phyloP scores from a whole-genome alignment of 2,888 invertebrate species.

The Agrochola lota region DNA sequence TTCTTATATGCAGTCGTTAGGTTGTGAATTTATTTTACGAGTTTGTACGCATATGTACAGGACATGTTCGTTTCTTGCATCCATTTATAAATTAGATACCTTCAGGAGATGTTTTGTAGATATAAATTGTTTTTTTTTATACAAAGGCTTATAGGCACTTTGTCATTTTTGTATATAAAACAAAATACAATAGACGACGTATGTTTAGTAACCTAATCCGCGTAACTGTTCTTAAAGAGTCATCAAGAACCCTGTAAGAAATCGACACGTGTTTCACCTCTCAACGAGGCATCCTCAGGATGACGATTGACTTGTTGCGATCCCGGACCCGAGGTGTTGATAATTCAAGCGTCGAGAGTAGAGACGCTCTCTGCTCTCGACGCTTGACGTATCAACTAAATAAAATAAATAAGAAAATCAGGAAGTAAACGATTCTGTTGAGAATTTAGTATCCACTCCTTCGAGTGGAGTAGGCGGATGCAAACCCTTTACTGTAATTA shows the following conservation, averaged over 20 bases:
- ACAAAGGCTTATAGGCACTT: neutral
- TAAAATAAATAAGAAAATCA: neutral
- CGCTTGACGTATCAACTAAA: too few relatives aligned
- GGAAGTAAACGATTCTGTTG: neutral
- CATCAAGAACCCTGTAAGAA: too few relatives aligned
- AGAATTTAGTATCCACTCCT: neutral
- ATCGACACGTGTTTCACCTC: too few relatives aligned
- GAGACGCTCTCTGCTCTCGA: too few relatives aligned
- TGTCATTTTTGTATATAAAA: neutral
- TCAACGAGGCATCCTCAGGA: too few relatives aligned
- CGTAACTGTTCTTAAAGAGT: too few relatives aligned
- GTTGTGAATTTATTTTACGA: constrained; percentile 19
- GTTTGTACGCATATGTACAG: neutral
- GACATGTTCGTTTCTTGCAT: neutral
- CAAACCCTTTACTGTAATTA: too few relatives aligned
- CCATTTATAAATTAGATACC: neutral
- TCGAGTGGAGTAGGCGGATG: neutral
- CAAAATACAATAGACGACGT: too few relatives aligned
- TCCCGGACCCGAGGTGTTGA: too few relatives aligned
- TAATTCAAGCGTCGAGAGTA: too few relatives aligned
- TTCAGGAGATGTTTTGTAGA: neutral
- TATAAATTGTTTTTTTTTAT: neutral
- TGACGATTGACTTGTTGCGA: too few relatives aligned
- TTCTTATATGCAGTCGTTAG: neutral
- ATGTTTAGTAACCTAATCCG: too few relatives aligned